Evolutionary conservation across 37 sponge, comb jelly and placozoan genomes (phyloP), one percentile per base, ranked within the genome.

Genomic region (Ephydatia muelleri): DNA sequence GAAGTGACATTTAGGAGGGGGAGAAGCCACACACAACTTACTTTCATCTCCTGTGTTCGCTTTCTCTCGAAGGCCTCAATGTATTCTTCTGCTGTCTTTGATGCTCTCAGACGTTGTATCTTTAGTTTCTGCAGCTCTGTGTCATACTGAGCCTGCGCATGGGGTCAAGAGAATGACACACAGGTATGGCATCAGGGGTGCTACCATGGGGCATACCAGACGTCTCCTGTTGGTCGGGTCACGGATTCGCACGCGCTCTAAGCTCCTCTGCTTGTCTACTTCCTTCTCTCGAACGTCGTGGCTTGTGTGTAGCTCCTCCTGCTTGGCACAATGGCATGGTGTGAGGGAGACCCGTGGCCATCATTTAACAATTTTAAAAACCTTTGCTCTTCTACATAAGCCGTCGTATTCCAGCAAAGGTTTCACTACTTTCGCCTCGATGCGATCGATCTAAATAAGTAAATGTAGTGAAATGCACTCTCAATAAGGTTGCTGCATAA

Each of bases 21-120:
- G 57, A 19, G 83, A n/a, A 72, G 73, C 13, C 16, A 35, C 25
- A 5, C 85, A 29, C 11, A 1, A 40, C 65, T 35, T 30, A 95
- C 95, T 83, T 94, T 97, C 11, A 95, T 33, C 38, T 97, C 97
- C 48, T 86, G 89, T 26, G 87, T 83, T 71, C 92, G 86, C 74
- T 84, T 92, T 81, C 67, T 92, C 79, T 97, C 97, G 89, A 97
- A 97, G 5, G 66, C 88, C 66, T 81, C 79, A 82, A 94, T 92
- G 65, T 94, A 83, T 14, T 94, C 89, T 43, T 94, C 93, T 26
- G 92, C 35, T 21, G 88, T 67, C 22, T 90, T 92, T 9, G 83
- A 67, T 34, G 79, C 29, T n/a, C 92, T 49, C 29, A 86, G 75
- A 28, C 89, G 33, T 77, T 97, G 90, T 32, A 94, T 84, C 57